phyloP scores from a whole-genome alignment of 2,797 vertebrate genomes.

The Oryzias dopingdopingensis region DNA sequence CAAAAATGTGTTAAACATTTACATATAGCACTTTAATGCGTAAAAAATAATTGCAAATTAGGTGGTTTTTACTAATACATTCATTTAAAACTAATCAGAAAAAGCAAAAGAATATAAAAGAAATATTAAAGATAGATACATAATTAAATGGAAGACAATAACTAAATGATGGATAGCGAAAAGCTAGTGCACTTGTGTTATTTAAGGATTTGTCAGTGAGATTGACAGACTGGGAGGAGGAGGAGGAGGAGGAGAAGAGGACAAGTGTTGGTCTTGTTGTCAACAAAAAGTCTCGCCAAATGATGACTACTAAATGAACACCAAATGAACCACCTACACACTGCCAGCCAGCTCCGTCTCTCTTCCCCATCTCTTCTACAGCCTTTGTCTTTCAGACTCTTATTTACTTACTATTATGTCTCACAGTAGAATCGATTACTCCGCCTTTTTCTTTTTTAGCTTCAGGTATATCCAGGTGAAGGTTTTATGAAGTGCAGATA shows the following conservation, averaged over 20 bases:
- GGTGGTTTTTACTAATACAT: too few species aligned
- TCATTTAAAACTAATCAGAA: not conserved
- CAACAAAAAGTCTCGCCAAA: constrained; percentile 68
- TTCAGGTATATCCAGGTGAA: constrained; percentile 26
- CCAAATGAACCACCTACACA: constrained; percentile 70
- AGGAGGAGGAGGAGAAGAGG: constrained; percentile 47
- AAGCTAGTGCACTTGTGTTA: constrained; percentile 46
- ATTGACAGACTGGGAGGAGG: constrained; percentile 54
- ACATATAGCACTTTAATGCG: too few species aligned
- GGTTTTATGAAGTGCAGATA: constrained; percentile 9
- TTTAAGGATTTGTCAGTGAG: constrained; percentile 63
- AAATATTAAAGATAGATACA: not conserved
- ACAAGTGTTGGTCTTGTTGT: constrained; percentile 65
- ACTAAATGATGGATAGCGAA: constrained; percentile 8
- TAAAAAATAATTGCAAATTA: too few species aligned
- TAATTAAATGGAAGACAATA: not conserved
- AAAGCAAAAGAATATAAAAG: not conserved
- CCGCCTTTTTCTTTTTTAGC: constrained; percentile 1
- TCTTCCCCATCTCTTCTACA: constrained; percentile 20
- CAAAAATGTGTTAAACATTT: too few species aligned
- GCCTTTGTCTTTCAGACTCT: constrained; percentile 37
- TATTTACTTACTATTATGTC: not conserved
- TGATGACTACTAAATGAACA: too few species aligned
- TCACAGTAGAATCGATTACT: constrained; percentile 18
- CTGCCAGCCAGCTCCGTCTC: constrained; percentile 55